Evolutionary conservation across 2,113 vertebrate genomes (phyloP).

Genomic region (Eptatretus burgeri): DNA sequence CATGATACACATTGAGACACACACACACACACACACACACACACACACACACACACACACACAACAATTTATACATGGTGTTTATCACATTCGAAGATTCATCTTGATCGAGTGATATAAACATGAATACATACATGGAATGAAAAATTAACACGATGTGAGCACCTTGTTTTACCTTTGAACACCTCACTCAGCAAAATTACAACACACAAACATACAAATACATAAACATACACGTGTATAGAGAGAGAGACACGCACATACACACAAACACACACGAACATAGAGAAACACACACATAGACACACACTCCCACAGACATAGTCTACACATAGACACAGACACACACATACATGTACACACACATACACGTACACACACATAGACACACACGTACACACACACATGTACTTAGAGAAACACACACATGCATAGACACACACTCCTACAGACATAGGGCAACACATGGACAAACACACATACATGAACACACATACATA

Average conservation of each 20-base stretch:
- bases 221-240: not conserved
- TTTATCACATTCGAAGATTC: too few species aligned
- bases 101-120: too few species aligned
- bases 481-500: not conserved
- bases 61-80: not conserved
- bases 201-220: not conserved
- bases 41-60: not conserved
- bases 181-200: too few species aligned
- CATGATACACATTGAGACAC: not conserved
- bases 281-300: not conserved
- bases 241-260: not conserved
- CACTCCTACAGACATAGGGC: not conserved
- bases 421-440: not conserved
- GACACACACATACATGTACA: not conserved
- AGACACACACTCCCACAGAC: not conserved
- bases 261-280: not conserved
- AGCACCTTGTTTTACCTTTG: too few species aligned
- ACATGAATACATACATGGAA: too few species aligned
- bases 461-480: not conserved
- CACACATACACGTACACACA: not conserved
- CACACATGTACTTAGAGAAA: not conserved
- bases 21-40: not conserved
- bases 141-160: too few species aligned
- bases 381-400: not conserved
- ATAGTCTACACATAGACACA: not conserved